Evolutionary conservation across 2,888 invertebrate genomes (phyloP), one percentile per base, ranked within the genome.

Genomic region (Erynnis tages): DNA sequence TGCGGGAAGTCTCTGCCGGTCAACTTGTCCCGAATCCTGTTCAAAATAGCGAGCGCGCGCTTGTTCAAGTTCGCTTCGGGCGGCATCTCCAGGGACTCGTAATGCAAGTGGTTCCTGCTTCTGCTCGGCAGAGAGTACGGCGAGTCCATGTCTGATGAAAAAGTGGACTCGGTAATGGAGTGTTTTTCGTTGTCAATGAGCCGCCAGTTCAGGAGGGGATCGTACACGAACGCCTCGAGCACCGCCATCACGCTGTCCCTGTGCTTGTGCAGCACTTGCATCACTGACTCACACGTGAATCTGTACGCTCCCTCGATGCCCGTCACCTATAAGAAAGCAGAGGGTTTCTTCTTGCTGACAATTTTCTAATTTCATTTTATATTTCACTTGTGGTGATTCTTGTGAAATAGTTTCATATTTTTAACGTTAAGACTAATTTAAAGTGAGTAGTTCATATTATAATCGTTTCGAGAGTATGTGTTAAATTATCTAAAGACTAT

Each of bases 211-310:
- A 99, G 92, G 35, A 99, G 89, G 0, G 99, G 99, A 88, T 99
- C 99, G 78, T 99, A 99, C 1, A 99, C 98, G 80, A 99, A 99
- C 0, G 99, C 99, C 79, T 99, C 99, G n/a, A 99, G 89, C 1
- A 99, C 99, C 1, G 99, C 99, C 98, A 99, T 98, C 49, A 99
- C 91, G 73, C 98, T 98, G 89, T 99, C 99, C 73, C 97, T 97
- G 82, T 99, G 98, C 14, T 96, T 93, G 57, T 98, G 94, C 10
- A 99, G 83, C 5, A 99, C 98, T 11, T 95, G 93, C 97, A 99
- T 98, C 0, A 99, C 99, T 13, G 97, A 97, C 77, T 99, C 98
- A 82, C 99, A 99, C 0, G 99, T 99, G 65, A 96, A 93, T 4
- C 98, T 92, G 81, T 98, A 99, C 6, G 97, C 98, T 52, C 99